phyloP scores from a whole-genome alignment of 2,113 vertebrate species.

The Sula dactylatra region DNA sequence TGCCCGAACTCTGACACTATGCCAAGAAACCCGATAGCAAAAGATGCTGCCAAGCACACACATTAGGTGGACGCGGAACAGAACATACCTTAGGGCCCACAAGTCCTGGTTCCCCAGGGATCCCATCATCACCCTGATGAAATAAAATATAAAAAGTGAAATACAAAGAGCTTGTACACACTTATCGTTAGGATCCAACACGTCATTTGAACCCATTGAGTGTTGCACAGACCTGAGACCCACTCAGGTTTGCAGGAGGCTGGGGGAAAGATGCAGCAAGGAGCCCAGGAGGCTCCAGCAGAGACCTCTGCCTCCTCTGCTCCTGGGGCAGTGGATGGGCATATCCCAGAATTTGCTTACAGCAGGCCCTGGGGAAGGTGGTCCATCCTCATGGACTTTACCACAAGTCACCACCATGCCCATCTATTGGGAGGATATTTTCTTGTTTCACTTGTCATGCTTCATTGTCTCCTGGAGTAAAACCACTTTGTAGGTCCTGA shows the following conservation, averaged over 20 bases:
- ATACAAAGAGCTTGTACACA: neutral
- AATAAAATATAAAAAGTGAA: neutral
- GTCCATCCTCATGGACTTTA: neutral
- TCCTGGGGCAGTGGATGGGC: neutral
- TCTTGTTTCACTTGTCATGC: neutral
- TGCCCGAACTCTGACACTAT: neutral
- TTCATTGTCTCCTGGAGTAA: neutral
- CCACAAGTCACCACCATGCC: neutral
- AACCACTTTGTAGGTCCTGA: neutral
- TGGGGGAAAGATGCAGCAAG: neutral
- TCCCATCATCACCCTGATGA: slow-evolving; percentile 85
- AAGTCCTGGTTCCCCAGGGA: slow-evolving; percentile 78
- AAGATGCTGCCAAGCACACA: neutral
- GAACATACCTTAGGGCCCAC: slow-evolving; percentile 80
- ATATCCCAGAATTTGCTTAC: neutral
- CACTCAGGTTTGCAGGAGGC: neutral
- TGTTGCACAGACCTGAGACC: neutral
- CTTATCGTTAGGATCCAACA: neutral
- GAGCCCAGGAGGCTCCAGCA: neutral
- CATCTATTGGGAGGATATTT: neutral
- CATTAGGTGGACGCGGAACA: neutral
- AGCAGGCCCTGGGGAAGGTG: neutral
- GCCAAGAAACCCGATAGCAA: neutral
- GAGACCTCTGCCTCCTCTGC: neutral
- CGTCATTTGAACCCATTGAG: neutral